Evolutionary conservation across 2,797 vertebrate genomes (phyloP), one percentile per base, ranked within the genome.

Genomic region (Toxotes lorentzi): DNA sequence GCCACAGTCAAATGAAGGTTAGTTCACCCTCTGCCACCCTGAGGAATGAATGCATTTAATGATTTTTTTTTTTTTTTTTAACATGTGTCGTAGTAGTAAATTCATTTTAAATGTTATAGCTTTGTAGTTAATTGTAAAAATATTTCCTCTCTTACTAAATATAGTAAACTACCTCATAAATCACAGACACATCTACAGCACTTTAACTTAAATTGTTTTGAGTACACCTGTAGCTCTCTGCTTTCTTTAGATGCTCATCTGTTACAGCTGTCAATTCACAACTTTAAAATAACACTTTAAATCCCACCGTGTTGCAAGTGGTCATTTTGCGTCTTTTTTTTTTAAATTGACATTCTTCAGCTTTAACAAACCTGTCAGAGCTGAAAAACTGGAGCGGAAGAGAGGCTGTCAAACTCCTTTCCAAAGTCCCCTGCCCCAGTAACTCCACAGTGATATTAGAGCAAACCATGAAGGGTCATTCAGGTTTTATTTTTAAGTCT

Each of bases 1-100:
- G 35, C 88, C 93, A 3, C 95, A 83, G 54, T 85, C 94, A 1
- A 95, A 95, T 47, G 96, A 97, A 96, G 97, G 97, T 98, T 86
- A 53, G 81, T 50, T 34, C 24, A 51, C 32, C 7, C 7, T 24
- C 23, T 74, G 19, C 23, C 35, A 4, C 8, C 32, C 34, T 60
- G n/a, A 41, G 50, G 40, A 59, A 19, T 23, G 6, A 6, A 21
- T 35, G 19, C 24, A 21, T 51, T 24, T 45, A 16, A 5, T 34
- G 9, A 24, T 30, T 30, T 30, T 30, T 4, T 30, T 30, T 30
- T 4, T 30, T 40, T 56, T 70, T 17, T 30, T n/a, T 48, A 3
- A 21, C 11, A 23, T 24, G 13, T 16, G 19, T 24, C 59, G 4
- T 9, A 13, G 1, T 21, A 5, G 13, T 5, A 12, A 50, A 23